Conservation (phyloP, 2,113 vertebrate species). For the Patagioenas fasciata region DNA sequence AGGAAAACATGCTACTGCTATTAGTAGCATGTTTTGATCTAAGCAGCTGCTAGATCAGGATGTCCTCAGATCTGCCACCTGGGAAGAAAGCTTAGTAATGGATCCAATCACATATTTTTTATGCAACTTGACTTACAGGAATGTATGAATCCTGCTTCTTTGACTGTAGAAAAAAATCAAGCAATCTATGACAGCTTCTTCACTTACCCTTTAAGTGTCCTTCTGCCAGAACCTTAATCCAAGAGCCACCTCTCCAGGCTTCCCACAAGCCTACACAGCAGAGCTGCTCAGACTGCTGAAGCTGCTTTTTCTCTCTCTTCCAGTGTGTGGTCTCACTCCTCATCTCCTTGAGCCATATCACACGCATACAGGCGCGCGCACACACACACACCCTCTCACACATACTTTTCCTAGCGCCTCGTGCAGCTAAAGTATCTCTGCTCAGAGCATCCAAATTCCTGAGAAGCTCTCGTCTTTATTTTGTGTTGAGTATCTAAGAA, state of each 20-base stretch:
- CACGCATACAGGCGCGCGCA: not conserved
- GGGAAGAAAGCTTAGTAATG: not conserved
- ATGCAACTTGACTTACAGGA: not conserved
- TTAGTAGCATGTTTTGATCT: not conserved
- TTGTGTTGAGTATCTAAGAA: not conserved
- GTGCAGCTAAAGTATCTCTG: not conserved
- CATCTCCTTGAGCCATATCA: rapidly evolving
- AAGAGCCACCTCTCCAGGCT: not conserved
- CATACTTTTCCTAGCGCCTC: not conserved
- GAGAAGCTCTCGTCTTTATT: not conserved
- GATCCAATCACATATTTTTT: not conserved
- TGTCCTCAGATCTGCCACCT: not conserved
- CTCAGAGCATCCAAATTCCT: not conserved
- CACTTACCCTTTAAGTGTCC: not conserved
- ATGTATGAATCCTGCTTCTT: not conserved
- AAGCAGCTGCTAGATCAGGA: not conserved
- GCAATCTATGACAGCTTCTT: not conserved
- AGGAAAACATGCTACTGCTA: not conserved
- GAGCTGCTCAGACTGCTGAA: not conserved
- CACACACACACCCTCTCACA: rapidly evolving
- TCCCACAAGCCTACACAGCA: not conserved
- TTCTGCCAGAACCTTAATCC: slow-evolving; percentile 13
- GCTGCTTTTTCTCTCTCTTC: not conserved
- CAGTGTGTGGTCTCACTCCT: not conserved
- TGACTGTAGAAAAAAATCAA: not conserved